Evolutionary conservation across 2,888 invertebrate species (phyloP), one percentile per base, ranked within the genome.

Genomic region (Lagria hirta): DNA sequence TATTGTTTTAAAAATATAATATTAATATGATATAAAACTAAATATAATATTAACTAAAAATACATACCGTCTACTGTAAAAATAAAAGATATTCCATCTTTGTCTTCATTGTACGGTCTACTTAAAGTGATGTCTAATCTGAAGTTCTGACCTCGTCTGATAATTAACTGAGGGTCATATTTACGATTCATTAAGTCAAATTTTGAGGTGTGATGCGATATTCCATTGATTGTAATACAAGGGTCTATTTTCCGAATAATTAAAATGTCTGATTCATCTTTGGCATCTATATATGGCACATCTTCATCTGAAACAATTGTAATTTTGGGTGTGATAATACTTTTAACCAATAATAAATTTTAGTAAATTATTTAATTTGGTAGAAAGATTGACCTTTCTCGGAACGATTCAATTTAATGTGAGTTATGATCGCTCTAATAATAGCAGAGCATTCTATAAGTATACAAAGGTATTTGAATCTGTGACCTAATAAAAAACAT

Each of bases 111-210:
- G 68, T 84, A 94, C 7, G 84, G 80, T 32, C 90, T 78, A 61
- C 83, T 88, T 43, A 92, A 78, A 7, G 78, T 76, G 37, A 94
- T 74, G 57, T 83, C 81, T 26, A 89, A 66, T 61, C 76, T 77
- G 70, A 95, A 93, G 13, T 84, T 75, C 69, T 92, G 89, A 4
- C 94, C 94, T 50, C 94, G 76, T 48, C 94, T 77, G 4, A 93
- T 78, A 0, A 95, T 86, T 28, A 92, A 75, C 50, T 83, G 78
- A 27, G 80, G 79, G 22, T 68, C 66, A 32, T 64, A 54, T 38
- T 61, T 51, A 38, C 81, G 75, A 44, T 75, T 78, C 83, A 87
- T 86, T 57, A 86, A 69, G 59, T 88, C 84, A 68, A 84, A 93
- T 63, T 84, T 83, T 59, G 78, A 79, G 0, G 93, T 93, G 64